Evolutionary conservation across 2,113 vertebrate genomes (phyloP), one percentile per base, ranked within the genome.

Genomic region (Bothrops jararaca): DNA sequence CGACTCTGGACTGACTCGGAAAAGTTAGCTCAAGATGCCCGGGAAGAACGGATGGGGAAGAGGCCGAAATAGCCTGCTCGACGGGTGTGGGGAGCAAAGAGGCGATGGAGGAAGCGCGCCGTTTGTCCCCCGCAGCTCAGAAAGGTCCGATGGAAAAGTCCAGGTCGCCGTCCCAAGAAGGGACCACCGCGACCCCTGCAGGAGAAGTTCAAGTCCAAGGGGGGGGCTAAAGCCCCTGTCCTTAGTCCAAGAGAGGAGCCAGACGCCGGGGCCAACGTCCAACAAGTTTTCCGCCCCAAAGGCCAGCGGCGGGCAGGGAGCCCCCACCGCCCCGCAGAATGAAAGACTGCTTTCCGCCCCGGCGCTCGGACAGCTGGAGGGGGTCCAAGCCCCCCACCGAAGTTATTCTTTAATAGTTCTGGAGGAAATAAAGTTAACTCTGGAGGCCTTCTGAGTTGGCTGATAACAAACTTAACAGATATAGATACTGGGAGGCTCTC

Each of bases 291-390:
- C 3, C 53, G 5, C 53, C 12, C 13, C 53, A 54, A 56, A 39
- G 34, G 34, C 15, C 69, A 39, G n/a, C 2, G n/a, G n/a, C 34
- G 6, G 69, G 69, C 18, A 80, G 6, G 69, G n/a, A 80, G 18
- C n/a, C n/a, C 15, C 69, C 5, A 22, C 34, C 7, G 69, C 69
- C 69, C 34, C n/a, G 15, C 18, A 80, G 52, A n/a, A 20, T 4
- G 52, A n/a, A 20, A 88, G 50, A 15, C n/a, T n/a, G 50, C 5
- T 54, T 54, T 23, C 3, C 2, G n/a, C 52, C 15, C 26, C 50
- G 0, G 7, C n/a, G 26, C 52, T 5, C 1, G 20, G 20, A 9
- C 8, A 5, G 29, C 26, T 18, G 2, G 2, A 34, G 13, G 0
- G 50, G 18, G 0, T 34, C 3, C 12, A 80, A 57, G 39, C 69